Evolutionary conservation across 2,888 invertebrate genomes (phyloP).

Genomic region (Chydorus sphaericus): DNA sequence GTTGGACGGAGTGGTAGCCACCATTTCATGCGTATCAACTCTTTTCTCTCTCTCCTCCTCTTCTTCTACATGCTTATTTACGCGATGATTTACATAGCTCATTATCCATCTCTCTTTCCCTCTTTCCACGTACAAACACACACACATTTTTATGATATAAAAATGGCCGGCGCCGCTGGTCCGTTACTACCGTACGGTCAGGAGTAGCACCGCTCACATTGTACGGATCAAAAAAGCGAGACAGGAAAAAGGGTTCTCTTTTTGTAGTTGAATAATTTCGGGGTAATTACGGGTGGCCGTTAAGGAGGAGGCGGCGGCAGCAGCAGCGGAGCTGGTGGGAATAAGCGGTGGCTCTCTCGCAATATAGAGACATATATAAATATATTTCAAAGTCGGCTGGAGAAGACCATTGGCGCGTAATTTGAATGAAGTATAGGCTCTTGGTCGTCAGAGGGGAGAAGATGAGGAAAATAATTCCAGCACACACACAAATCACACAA

Average conservation of each 20-base stretch:
- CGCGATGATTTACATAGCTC: conserved; percentile 6
- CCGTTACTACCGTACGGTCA: background rate
- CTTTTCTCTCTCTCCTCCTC: background rate
- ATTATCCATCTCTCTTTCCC: background rate
- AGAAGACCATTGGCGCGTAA: no score
- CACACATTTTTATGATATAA: background rate
- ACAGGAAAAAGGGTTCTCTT: background rate
- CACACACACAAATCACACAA: no score
- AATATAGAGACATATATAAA: no score
- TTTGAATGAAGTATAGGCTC: no score
- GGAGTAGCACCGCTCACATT: no score
- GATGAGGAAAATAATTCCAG: no score
- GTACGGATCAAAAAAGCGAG: no score
- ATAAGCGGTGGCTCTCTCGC: no score
- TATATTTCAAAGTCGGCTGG: no score
- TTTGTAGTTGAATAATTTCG: conserved; percentile 4
- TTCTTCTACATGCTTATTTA: background rate
- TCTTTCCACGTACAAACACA: no score
- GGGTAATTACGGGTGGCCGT: conserved; percentile 6
- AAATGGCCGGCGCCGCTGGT: conserved; percentile 2
- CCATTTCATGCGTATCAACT: conserved; percentile 5
- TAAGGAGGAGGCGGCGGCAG: background rate
- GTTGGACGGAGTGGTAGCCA: background rate
- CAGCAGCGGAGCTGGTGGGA: background rate
- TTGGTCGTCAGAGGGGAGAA: no score